Evolutionary conservation across 30 jellyfish, hydroid and myxozoan species (phyloP).

Genomic region (Haliclystus octoradiatus): DNA sequence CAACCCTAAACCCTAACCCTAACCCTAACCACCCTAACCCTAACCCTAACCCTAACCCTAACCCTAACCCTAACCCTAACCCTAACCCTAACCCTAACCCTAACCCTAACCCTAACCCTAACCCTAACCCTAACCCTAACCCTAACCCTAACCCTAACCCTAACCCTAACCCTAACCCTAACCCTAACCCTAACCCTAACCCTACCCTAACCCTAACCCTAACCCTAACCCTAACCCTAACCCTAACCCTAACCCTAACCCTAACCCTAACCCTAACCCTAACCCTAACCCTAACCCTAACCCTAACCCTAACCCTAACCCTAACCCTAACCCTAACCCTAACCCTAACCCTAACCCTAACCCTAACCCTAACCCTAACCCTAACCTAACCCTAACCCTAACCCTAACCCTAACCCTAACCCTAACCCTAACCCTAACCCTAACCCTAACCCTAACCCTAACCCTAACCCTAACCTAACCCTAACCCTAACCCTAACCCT

Average conservation of each 20-base stretch:
- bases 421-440: conserved; percentile 23
- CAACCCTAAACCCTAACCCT: conserved; percentile 22
- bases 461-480: too few species aligned
- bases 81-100: conserved; percentile 47
- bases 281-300: too few species aligned
- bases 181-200: conserved; percentile 38
- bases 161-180: conserved; percentile 20
- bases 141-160: conserved; percentile 12
- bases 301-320: conserved; percentile 20
- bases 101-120: conserved; percentile 29
- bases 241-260: conserved; percentile 44
- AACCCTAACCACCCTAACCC: conserved; percentile 47
- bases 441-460: conserved; percentile 6
- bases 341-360: conserved; percentile 26
- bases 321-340: conserved; percentile 16
- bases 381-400: conserved; percentile 36
- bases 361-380: too few species aligned
- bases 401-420: conserved; percentile 39
- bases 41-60: conserved; percentile 32
- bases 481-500: too few species aligned
- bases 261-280: too few species aligned
- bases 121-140: conserved; percentile 31
- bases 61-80: conserved; percentile 42
- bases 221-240: conserved; percentile 38
- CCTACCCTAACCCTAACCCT: too few species aligned